Evolutionary conservation across 2,113 vertebrate species (phyloP).

Genomic region (Clarias macrocephalus): DNA sequence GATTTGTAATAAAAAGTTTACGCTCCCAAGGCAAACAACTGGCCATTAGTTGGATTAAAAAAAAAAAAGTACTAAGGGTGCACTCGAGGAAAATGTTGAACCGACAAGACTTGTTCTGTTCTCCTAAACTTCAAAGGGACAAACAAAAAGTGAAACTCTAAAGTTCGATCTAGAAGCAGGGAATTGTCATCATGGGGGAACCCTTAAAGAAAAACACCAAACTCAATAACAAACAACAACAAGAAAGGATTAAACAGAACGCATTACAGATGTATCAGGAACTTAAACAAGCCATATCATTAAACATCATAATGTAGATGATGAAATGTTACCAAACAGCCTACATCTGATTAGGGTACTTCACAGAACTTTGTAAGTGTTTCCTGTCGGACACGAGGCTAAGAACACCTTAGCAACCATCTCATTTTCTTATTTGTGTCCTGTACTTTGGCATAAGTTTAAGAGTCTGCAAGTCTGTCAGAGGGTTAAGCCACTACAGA

Average conservation of each 20-base stretch:
- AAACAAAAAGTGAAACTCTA: background rate
- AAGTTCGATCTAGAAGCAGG: background rate
- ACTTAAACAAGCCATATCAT: background rate
- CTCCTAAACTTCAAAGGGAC: background rate
- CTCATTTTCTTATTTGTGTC: no score
- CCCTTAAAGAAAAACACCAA: background rate
- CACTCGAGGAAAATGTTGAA: background rate
- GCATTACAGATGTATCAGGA: background rate
- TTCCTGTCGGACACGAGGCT: background rate
- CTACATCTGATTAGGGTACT: background rate
- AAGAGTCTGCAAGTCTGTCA: no score
- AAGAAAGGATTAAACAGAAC: background rate
- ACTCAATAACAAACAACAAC: background rate
- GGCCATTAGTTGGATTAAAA: background rate
- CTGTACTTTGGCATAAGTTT: no score
- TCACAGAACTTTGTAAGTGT: background rate
- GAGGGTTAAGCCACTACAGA: no score
- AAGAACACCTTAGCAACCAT: background rate
- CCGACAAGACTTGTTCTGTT: background rate
- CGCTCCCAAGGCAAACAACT: background rate
- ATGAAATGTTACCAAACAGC: background rate
- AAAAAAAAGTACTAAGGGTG: no score
- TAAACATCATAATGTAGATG: no score
- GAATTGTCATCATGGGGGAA: background rate
- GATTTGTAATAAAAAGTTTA: slow-evolving; percentile 3